phyloP scores from a whole-genome alignment of 2,888 invertebrate species.

The Latheticus oryzae region DNA sequence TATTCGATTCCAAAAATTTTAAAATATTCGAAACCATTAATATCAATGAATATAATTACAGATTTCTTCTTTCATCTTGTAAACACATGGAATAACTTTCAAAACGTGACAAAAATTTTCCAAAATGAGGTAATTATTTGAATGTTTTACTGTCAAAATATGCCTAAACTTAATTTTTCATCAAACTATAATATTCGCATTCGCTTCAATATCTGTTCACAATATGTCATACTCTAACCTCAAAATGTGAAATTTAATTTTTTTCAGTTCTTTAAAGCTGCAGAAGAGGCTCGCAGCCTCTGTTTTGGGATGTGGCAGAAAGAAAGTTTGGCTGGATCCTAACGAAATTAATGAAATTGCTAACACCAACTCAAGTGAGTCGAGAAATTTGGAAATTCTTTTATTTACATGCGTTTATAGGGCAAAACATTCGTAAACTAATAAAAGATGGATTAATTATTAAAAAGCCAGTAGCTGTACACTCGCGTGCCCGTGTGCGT shows the following conservation, averaged over 20 bases:
- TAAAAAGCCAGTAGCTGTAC: constrained; percentile 98
- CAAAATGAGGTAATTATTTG: no score
- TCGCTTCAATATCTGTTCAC: no score
- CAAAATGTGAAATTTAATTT: background rate
- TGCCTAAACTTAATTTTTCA: no score
- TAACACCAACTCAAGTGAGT: constrained; percentile 94
- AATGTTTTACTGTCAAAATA: no score
- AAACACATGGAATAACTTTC: no score
- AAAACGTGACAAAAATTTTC: no score
- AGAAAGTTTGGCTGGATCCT: constrained; percentile 99
- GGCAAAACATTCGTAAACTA: constrained; percentile 96
- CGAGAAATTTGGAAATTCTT: background rate
- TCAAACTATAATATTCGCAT: no score
- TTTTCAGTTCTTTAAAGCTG: constrained; percentile 86
- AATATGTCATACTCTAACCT: no score
- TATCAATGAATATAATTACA: no score
- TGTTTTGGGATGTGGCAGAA: constrained; percentile 98
- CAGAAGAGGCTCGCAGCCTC: constrained; percentile 99
- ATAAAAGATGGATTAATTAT: constrained; percentile 99
- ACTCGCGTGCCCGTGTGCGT: constrained; percentile 97
- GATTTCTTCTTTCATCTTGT: no score
- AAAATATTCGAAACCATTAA: no score
- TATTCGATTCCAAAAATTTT: no score
- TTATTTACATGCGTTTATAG: background rate
- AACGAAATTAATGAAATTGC: constrained; percentile 99